These are phyloP conservation scores for Phalloptychus januarius DNA, from an alignment of 2,797 vertebrate genomes.

Conservation along the genomic window DNA sequence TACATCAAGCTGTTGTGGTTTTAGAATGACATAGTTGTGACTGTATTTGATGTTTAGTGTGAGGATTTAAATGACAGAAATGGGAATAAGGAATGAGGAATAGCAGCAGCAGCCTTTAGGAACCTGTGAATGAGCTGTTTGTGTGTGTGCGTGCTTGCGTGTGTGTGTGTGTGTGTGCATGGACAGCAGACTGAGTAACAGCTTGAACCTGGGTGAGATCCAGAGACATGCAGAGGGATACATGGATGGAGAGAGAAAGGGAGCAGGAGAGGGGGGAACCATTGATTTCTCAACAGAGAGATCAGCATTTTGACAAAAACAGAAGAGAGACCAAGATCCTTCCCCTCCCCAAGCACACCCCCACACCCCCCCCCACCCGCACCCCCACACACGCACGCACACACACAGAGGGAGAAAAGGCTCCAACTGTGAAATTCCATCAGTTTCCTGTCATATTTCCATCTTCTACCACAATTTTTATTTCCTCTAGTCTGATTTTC, in stretches of 20 bases:
- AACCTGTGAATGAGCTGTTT: constrained; percentile 49
- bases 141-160: constrained; percentile 36
- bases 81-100: constrained; percentile 27
- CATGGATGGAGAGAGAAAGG: constrained; percentile 65
- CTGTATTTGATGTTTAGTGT: neutral
- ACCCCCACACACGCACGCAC: neutral
- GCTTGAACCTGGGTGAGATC: constrained; percentile 78
- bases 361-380: constrained; percentile 19
- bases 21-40: neutral
- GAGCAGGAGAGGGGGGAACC: constrained; percentile 40
- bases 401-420: constrained; percentile 4
- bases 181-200: constrained; percentile 79
- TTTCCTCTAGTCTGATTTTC: neutral
- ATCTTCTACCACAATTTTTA: constrained; percentile 3
- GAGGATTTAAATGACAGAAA: neutral
- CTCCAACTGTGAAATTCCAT: constrained; percentile 54
- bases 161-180: constrained; percentile 44
- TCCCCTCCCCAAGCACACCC: constrained; percentile 20
- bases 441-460: constrained; percentile 36
- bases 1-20: neutral
- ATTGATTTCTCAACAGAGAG: constrained; percentile 78
- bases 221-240: constrained; percentile 69
- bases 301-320: constrained; percentile 75
- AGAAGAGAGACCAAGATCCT: constrained; percentile 57
- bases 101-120: constrained; percentile 29